These are phyloP conservation scores for Monopterus albus DNA, from an alignment of 2,113 vertebrate species.

Conservation along the genomic window DNA sequence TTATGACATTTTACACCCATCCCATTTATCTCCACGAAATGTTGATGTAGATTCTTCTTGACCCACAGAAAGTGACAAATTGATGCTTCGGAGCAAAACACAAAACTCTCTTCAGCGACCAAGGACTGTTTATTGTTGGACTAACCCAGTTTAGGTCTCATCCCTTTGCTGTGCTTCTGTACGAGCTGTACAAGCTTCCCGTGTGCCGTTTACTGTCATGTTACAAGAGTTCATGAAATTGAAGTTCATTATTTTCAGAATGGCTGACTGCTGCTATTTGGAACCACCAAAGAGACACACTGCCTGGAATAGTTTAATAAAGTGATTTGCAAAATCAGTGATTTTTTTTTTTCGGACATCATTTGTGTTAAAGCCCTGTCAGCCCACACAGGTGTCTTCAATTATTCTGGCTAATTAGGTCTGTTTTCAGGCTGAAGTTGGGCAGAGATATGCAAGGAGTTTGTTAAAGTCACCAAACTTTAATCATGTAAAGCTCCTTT, in stretches of 20 bases:
- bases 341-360: background rate
- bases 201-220: background rate
- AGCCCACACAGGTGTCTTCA: slow-evolving; percentile 31
- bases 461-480: slow-evolving; percentile 7
- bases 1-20: slow-evolving; percentile 14
- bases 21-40: slow-evolving; percentile 20
- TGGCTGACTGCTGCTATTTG: slow-evolving; percentile 18
- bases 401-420: slow-evolving; percentile 23
- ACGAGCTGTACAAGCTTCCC: background rate
- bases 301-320: slow-evolving; percentile 13
- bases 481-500: background rate
- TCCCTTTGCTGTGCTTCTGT: background rate
- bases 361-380: slow-evolving; percentile 19
- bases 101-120: background rate
- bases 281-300: slow-evolving; percentile 22
- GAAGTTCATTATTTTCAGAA: slow-evolving; percentile 38
- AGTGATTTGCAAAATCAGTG: slow-evolving; percentile 26
- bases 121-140: background rate
- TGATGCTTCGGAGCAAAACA: slow-evolving; percentile 23
- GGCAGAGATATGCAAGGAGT: background rate
- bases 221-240: background rate
- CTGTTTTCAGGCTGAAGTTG: background rate
- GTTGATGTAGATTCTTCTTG: slow-evolving; percentile 28
- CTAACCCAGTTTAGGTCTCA: background rate
- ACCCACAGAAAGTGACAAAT: slow-evolving; percentile 35